phyloP scores from a whole-genome alignment of 2,888 invertebrate genomes.

The Pseudeuparius sepicola region DNA sequence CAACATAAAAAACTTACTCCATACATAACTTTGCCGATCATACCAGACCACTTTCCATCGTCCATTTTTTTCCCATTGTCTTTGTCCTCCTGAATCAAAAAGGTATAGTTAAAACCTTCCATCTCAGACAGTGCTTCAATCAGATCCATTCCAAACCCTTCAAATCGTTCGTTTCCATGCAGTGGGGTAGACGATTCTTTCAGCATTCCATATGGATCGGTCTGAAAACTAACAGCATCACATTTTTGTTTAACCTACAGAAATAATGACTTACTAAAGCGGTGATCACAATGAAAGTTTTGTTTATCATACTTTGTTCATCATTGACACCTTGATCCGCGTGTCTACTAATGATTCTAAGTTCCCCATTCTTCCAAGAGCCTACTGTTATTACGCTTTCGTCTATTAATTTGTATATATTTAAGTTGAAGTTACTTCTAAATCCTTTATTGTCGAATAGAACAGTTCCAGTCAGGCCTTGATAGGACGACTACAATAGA shows the following conservation, averaged over 20 bases:
- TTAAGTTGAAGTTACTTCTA: conserved; percentile 36
- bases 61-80: conserved; percentile 36
- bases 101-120: conserved; percentile 50
- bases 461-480: conserved; percentile 37
- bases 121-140: conserved; percentile 47
- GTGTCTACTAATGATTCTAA: conserved; percentile 38
- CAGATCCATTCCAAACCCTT: conserved; percentile 55
- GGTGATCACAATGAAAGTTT: conserved; percentile 60
- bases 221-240: conserved; percentile 36
- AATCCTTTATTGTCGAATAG: conserved; percentile 38
- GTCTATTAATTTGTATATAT: conserved; percentile 37
- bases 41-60: conserved; percentile 57
- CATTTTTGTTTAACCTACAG: too few relatives aligned
- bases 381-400: conserved; percentile 36
- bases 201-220: conserved; percentile 55
- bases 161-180: conserved; percentile 48
- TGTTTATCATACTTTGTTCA: conserved; percentile 58
- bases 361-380: conserved; percentile 34
- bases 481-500: conserved; percentile 32
- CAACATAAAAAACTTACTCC: conserved; percentile 36
- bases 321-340: conserved; percentile 33
- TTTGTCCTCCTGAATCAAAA: conserved; percentile 37
- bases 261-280: conserved; percentile 54
- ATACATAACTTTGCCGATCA: conserved; percentile 49
- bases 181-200: conserved; percentile 37